These are phyloP conservation scores for Drosophila quadrilineata DNA, from an alignment of 1,140 invertebrate genomes.

Conservation along the genomic window DNA sequence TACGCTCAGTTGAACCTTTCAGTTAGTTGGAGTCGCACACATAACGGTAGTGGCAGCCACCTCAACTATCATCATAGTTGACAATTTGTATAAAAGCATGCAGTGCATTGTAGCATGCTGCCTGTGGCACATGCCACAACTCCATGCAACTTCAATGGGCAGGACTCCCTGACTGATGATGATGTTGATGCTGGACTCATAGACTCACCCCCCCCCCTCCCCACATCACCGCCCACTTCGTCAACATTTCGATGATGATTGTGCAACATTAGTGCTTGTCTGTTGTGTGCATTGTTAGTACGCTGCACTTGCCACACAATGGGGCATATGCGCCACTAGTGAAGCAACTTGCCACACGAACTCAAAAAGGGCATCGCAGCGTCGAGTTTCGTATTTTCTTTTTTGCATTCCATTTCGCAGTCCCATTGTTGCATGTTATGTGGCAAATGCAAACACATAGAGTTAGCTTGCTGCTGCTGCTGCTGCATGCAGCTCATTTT, in stretches of 20 bases:
- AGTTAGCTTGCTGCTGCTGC: too few relatives aligned
- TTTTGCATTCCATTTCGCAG: not conserved
- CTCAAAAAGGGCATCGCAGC: slow-evolving; percentile 1
- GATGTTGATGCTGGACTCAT: too few relatives aligned
- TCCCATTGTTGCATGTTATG: slow-evolving; percentile 3
- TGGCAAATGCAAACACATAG: slow-evolving; percentile 9
- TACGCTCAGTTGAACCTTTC: slow-evolving; percentile 71
- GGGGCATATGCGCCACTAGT: not conserved
- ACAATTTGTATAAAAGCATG: slow-evolving; percentile 73
- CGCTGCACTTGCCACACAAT: slow-evolving; percentile 9
- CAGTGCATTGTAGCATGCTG: slow-evolving; percentile 60
- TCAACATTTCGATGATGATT: too few relatives aligned
- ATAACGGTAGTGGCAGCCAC: not conserved
- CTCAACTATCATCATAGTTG: slow-evolving; percentile 34
- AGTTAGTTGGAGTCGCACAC: slow-evolving; percentile 41
- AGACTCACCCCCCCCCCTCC: slow-evolving; percentile 9
- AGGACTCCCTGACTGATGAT: slow-evolving; percentile 2
- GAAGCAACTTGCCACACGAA: not conserved
- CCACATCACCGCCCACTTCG: too few relatives aligned
- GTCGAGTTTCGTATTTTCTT: not conserved
- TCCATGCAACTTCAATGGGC: slow-evolving; percentile 1
- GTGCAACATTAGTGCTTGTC: slow-evolving; percentile 46
- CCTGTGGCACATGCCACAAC: slow-evolving; percentile 28
- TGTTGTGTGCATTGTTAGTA: slow-evolving; percentile 29
- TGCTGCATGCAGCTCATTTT: slow-evolving; percentile 41